Conservation (phyloP, 2,113 vertebrate genomes). For the Psephotus haematonotus region DNA sequence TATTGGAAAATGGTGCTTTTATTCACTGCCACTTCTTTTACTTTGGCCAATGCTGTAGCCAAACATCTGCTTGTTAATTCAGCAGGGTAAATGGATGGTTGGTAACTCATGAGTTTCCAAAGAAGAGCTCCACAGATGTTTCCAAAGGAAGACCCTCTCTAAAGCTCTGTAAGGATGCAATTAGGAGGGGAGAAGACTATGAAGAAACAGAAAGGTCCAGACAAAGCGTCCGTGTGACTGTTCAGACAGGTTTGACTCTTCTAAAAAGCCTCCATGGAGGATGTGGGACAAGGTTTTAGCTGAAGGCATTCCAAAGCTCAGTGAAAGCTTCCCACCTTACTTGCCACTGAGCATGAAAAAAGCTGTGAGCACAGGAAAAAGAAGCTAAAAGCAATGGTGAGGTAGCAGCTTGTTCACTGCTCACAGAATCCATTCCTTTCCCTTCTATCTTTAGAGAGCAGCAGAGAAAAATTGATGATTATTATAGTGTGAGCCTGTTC, state of each 20-base stretch:
- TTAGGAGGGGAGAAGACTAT: not conserved
- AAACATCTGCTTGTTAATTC: slow-evolving; percentile 47
- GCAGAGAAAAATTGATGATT: not conserved
- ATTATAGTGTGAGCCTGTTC: not conserved
- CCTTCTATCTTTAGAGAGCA: not conserved
- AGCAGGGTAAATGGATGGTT: not conserved
- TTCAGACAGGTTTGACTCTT: not conserved
- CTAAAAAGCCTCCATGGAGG: not conserved
- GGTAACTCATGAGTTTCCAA: not conserved
- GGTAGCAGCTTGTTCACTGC: not conserved
- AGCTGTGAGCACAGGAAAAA: not conserved
- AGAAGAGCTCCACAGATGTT: not conserved
- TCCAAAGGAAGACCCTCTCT: not conserved
- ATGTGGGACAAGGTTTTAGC: not conserved
- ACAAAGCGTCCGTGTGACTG: not conserved
- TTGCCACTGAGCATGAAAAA: not conserved
- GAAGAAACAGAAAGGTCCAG: not conserved
- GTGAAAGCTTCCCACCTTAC: not conserved
- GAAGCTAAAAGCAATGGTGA: not conserved
- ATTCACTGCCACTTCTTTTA: not conserved
- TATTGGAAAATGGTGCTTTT: slow-evolving; percentile 9
- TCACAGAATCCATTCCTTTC: not conserved
- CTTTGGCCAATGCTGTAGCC: not conserved
- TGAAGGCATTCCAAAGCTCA: not conserved
- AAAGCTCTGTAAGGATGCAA: not conserved